These are phyloP conservation scores for Rhipidura dahli DNA, from an alignment of 2,113 vertebrate genomes.

Conservation along the genomic window DNA sequence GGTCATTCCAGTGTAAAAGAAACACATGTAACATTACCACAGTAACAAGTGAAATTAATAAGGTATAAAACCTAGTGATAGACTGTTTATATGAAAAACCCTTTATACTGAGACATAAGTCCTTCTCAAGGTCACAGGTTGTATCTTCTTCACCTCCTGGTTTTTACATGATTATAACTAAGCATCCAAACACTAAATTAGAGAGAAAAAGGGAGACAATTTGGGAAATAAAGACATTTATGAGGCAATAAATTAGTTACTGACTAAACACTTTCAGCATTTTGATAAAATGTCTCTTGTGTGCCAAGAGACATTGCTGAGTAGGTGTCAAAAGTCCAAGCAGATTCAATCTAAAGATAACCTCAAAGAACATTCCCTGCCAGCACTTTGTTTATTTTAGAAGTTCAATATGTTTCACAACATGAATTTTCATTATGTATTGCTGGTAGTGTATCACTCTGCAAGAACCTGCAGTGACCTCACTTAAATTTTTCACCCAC, in stretches of 20 bases:
- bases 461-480: neutral
- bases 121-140: neutral
- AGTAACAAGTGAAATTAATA: neutral
- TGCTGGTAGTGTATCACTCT: neutral
- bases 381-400: slow-evolving; percentile 60
- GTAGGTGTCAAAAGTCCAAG: slow-evolving; percentile 68
- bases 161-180: neutral
- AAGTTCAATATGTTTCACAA: slow-evolving; percentile 59
- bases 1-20: neutral
- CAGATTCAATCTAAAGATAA: slow-evolving; percentile 62
- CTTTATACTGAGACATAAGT: neutral
- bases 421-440: slow-evolving; percentile 49
- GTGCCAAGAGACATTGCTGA: slow-evolving; percentile 53
- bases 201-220: neutral
- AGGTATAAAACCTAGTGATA: neutral
- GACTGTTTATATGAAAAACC: neutral
- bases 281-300: slow-evolving; percentile 43
- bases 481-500: slow-evolving; percentile 25
- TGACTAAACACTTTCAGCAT: slow-evolving; percentile 30
- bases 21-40: neutral
- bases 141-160: neutral
- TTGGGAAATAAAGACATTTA: neutral
- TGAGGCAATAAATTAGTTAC: neutral
- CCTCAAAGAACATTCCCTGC: slow-evolving; percentile 45
- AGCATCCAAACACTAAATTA: neutral